Percentiles rank a stretch among this genome's conserved stretches.
Evolutionary conservation across 1,140 invertebrate genomes (phyloP).

Genomic region (Drosophila tsacasi): DNA sequence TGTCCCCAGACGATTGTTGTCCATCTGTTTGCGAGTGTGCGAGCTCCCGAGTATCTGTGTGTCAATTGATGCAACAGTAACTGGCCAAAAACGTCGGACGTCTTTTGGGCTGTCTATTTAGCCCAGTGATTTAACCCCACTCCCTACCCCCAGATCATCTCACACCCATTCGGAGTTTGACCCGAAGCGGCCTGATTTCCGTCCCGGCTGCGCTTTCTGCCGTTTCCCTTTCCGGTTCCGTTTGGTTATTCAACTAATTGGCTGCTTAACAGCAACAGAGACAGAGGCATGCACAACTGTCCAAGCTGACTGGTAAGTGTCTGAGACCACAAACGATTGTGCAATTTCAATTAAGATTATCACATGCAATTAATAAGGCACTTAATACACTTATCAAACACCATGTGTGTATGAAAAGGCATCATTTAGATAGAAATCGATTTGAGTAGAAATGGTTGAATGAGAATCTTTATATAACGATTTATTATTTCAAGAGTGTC

Average conservation of each 20-base stretch:
- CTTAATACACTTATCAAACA: constrained; percentile 43
- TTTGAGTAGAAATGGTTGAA: background rate
- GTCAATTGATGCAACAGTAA: constrained; percentile 74
- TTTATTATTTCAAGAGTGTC: background rate
- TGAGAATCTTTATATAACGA: too few relatives aligned
- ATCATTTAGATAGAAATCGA: constrained; percentile 16
- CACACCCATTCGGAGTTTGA: constrained; percentile 15
- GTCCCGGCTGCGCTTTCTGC: constrained; percentile 27
- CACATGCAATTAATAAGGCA: constrained; percentile 57
- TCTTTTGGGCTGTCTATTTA: constrained; percentile 80
- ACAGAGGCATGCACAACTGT: constrained; percentile 45
- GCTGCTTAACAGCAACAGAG: constrained; percentile 65
- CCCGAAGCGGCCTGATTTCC: constrained; percentile 34
- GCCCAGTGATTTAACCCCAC: constrained; percentile 65
- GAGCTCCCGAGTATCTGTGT: constrained; percentile 33
- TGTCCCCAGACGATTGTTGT: constrained; percentile 72
- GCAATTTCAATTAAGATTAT: constrained; percentile 76
- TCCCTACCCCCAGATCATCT: background rate
- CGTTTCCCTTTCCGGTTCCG: constrained; percentile 28
- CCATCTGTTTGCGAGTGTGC: constrained; percentile 25
- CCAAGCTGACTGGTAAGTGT: constrained; percentile 32
- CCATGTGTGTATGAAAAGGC: constrained; percentile 1
- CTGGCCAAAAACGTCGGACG: constrained; percentile 70
- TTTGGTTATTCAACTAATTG: constrained; percentile 64
- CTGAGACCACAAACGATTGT: constrained; percentile 55